Conservation (phyloP, 2,888 invertebrate species). For the Nephrotoma flavescens region DNA sequence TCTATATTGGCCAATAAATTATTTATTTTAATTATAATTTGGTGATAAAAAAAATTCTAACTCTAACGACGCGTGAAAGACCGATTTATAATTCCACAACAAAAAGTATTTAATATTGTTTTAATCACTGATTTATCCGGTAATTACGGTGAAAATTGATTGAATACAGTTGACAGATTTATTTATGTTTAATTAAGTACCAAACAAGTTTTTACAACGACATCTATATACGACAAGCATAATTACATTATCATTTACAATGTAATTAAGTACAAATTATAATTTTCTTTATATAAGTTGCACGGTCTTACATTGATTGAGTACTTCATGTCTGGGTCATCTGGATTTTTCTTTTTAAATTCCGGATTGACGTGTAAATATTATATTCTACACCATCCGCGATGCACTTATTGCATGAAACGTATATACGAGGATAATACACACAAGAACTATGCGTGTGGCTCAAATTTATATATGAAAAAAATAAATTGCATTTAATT, state of each 20-base stretch:
- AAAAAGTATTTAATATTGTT: too few relatives aligned
- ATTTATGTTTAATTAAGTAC: background rate
- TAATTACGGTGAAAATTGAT: background rate
- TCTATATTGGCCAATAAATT: too few relatives aligned
- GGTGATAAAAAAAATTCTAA: too few relatives aligned
- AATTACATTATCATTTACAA: background rate
- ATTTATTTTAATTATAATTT: too few relatives aligned
- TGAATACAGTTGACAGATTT: background rate
- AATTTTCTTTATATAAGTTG: background rate
- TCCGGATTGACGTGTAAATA: background rate
- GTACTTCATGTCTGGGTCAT: background rate
- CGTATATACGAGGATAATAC: background rate
- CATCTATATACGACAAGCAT: background rate
- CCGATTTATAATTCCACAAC: too few relatives aligned
- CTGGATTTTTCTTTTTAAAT: background rate
- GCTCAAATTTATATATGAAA: background rate
- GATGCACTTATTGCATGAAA: background rate
- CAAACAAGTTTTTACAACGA: background rate
- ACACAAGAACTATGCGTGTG: background rate
- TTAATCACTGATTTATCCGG: background rate
- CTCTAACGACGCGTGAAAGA: too few relatives aligned
- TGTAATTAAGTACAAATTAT: background rate
- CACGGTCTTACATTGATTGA: background rate
- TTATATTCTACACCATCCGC: background rate
- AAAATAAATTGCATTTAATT: background rate